phyloP scores from a whole-genome alignment of 2,797 vertebrate genomes.

The Leptodactylus fallax region DNA sequence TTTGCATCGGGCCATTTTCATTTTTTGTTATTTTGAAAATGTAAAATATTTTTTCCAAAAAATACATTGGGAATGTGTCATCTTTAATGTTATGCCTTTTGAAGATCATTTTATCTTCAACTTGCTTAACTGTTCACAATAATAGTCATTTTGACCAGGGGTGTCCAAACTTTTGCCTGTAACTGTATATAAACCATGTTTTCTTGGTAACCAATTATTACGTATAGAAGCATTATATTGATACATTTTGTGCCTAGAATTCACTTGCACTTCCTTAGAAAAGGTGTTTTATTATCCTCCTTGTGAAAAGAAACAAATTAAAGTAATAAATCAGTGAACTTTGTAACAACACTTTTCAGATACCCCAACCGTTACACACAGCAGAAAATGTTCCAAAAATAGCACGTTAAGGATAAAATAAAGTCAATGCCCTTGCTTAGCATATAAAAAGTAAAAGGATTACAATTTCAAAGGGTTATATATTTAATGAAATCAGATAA shows the following conservation, averaged over 20 bases:
- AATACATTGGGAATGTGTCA: too few relatives aligned
- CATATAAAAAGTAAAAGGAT: slow-evolving; percentile 7
- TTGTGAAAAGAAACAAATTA: slow-evolving; percentile 1
- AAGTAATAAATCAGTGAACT: slow-evolving; percentile 11
- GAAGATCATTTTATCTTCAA: too few relatives aligned
- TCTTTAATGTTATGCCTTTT: too few relatives aligned
- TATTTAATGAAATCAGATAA: slow-evolving; percentile 38
- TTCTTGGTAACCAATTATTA: background rate
- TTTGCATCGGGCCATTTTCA: too few relatives aligned
- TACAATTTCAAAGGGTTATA: slow-evolving; percentile 35
- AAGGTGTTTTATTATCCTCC: background rate
- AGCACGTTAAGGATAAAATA: too few relatives aligned
- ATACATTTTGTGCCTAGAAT: background rate
- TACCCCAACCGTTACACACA: background rate
- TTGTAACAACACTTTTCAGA: slow-evolving; percentile 1
- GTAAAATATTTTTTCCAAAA: too few relatives aligned
- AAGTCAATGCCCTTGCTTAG: background rate
- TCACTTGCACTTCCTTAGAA: background rate
- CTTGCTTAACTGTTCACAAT: too few relatives aligned
- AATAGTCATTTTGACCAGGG: too few relatives aligned
- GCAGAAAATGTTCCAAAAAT: background rate
- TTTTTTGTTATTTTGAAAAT: too few relatives aligned
- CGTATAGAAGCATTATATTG: background rate
- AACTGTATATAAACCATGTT: background rate
- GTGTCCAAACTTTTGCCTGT: too few relatives aligned